Percentiles rank a stretch among this genome's conserved stretches.
phyloP scores from a whole-genome alignment of 2,113 vertebrate genomes.

The Addax nasomaculatus region DNA sequence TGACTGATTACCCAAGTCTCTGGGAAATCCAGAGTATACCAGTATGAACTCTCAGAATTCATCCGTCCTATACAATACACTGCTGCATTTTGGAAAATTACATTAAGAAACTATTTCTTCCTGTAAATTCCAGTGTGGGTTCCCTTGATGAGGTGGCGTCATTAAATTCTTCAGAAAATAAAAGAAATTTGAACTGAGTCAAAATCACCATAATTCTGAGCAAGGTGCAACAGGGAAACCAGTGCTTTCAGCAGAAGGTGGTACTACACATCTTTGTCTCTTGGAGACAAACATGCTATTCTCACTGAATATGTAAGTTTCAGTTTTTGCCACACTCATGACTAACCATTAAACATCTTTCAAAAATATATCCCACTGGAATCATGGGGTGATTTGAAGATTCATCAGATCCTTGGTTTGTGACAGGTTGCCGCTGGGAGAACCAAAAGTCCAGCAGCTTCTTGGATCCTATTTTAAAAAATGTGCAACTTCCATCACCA shows the following conservation, averaged over 20 bases:
- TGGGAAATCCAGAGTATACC: constrained; percentile 93
- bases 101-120: constrained; percentile 94
- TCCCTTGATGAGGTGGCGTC: constrained; percentile 93
- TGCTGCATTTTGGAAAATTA: constrained; percentile 91
- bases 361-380: constrained; percentile 97
- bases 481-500: constrained; percentile 94
- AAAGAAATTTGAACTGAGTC: constrained; percentile 94
- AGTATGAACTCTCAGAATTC: constrained; percentile 94
- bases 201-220: constrained; percentile 91
- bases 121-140: constrained; percentile 93
- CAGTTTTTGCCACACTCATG: constrained; percentile 96
- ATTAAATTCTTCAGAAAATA: constrained; percentile 95
- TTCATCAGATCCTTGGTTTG: constrained; percentile 92
- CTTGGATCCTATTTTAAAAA: constrained; percentile 93
- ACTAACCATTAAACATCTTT: constrained; percentile 98
- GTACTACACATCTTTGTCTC: constrained; percentile 94
- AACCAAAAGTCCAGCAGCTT: constrained; percentile 97
- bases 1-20: constrained; percentile 86
- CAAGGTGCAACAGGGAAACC: constrained; percentile 93
- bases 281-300: constrained; percentile 38
- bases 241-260: constrained; percentile 97
- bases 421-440: constrained; percentile 87
- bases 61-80: constrained; percentile 93
- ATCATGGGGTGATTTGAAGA: constrained; percentile 93
- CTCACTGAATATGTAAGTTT: constrained; percentile 94